Evolutionary conservation across 1,140 invertebrate genomes (phyloP).

Genomic region (Drosophila takahashii): DNA sequence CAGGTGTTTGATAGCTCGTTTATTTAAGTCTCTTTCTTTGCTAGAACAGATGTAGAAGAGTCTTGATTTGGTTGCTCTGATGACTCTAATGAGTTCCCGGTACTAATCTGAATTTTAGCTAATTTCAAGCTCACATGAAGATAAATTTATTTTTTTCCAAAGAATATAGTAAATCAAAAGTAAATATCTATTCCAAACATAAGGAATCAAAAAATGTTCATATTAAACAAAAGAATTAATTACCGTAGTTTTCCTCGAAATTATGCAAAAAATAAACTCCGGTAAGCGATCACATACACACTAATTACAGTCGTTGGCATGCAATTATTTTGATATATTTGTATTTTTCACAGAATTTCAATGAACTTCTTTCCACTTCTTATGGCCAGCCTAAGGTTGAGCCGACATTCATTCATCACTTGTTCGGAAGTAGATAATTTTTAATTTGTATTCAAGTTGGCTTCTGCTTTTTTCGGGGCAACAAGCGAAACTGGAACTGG

Average conservation of each 20-base stretch:
- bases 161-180: too few species aligned
- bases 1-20: constrained; percentile 21
- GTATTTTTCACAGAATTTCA: constrained; percentile 15
- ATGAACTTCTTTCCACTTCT: constrained; percentile 23
- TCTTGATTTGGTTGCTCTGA: not conserved
- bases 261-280: not conserved
- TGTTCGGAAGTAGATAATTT: constrained; percentile 53
- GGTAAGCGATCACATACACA: constrained; percentile 5
- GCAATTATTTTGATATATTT: constrained; percentile 16
- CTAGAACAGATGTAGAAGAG: constrained; percentile 1
- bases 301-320: not conserved
- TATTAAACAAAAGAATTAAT: constrained; percentile 4
- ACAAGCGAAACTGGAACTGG: constrained; percentile 41
- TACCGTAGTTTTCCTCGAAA: constrained; percentile 19
- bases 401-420: constrained; percentile 49
- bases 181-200: too few species aligned
- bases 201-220: too few species aligned
- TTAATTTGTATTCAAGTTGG: constrained; percentile 53
- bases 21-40: not conserved
- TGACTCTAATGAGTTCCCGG: not conserved
- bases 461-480: constrained; percentile 41
- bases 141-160: not conserved
- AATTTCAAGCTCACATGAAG: not conserved
- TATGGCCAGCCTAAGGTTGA: constrained; percentile 27
- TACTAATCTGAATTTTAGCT: not conserved